Evolutionary conservation across 2,888 invertebrate species (phyloP), one percentile per base, ranked within the genome.

Genomic region (Amphimallon solstitiale): DNA sequence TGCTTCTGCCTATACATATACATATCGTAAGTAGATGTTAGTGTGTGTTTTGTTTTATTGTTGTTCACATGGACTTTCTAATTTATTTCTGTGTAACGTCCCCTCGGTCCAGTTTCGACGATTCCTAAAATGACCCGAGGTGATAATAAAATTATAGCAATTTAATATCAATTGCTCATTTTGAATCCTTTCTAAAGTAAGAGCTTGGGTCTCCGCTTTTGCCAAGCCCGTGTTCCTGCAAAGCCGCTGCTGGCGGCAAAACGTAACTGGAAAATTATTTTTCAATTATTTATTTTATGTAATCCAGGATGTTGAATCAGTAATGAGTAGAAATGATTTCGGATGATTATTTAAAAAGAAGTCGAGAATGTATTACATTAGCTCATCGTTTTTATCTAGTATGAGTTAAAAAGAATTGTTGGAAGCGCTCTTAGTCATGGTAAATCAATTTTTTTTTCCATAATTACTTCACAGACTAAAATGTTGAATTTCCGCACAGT

Each of bases 131-230:
- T 56, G 56, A 56, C 56, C 40, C 23, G 40, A 19, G 56, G 56
- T 56, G 35, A 56, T n/a, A 40, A 56, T 56, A 56, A 56, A 56
- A 56, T 56, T 56, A 56, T 56, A 56, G 56, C 56, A 56, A 56
- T 56, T 56, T 56, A 56, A 56, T 40, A 56, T 43, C 56, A 56
- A 56, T 56, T 21, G 56, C 12, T 40, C 40, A 56, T 56, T 56
- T 56, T 38, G 40, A 56, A 56, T 56, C 56, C 56, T 56, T 56
- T 56, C 56, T 56, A 56, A 56, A 56, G 40, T 56, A 56, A 56
- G 40, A 56, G n/a, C 40, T 56, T n/a, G n/a, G n/a, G n/a, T n/a
- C n/a, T n/a, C n/a, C n/a, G n/a, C n/a, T n/a, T n/a, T n/a, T 40
- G 40, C 56, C 56, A 56, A 56, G 40, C 40, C 23, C 14, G 38